These are phyloP conservation scores for Tragelaphus buxtoni DNA, from an alignment of 2,113 vertebrate species.

Conservation along the genomic window DNA sequence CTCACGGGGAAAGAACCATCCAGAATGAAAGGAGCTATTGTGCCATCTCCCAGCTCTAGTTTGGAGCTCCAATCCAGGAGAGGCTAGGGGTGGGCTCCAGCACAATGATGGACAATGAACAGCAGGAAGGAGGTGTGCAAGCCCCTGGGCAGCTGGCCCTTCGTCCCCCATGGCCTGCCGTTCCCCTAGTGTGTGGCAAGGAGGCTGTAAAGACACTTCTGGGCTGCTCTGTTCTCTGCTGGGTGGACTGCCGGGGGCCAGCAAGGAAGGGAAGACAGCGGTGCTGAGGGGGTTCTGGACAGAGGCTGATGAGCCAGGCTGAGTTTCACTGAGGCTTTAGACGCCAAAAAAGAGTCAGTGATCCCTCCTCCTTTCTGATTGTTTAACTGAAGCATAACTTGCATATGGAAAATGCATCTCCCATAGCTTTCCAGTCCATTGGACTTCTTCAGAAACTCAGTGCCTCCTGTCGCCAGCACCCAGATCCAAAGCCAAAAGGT, in stretches of 20 bases:
- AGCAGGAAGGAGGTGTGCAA: not conserved
- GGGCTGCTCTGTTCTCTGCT: not conserved
- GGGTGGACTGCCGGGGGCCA: not conserved
- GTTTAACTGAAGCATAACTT: not conserved
- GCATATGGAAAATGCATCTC: not conserved
- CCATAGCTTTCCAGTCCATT: not conserved
- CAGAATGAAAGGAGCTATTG: not conserved
- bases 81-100: not conserved
- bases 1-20: no score
- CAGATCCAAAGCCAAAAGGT: not conserved
- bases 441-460: not conserved
- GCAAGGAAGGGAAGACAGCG: not conserved
- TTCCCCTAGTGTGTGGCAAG: fast-evolving
- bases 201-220: not conserved
- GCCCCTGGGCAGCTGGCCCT: not conserved
- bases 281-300: not conserved
- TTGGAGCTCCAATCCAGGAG: not conserved
- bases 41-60: fast-evolving
- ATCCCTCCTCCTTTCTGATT: not conserved
- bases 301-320: not conserved
- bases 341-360: not conserved
- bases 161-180: no score
- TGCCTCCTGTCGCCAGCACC: not conserved
- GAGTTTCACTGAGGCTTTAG: not conserved
- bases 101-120: not conserved